phyloP scores from a whole-genome alignment of 1,140 invertebrate genomes.

The Leptinotarsa texana region DNA sequence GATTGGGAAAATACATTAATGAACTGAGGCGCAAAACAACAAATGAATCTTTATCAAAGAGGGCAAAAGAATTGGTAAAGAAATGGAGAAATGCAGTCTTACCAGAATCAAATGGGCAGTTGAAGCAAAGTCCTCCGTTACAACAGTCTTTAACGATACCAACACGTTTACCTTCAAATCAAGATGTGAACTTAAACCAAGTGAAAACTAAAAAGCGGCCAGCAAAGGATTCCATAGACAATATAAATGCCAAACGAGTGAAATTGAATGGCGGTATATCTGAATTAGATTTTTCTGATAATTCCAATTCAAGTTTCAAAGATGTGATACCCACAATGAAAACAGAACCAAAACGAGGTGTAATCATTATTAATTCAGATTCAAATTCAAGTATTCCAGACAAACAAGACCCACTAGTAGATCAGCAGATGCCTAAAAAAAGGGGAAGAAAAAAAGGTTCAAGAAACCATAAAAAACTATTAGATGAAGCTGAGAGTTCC shows the following conservation, averaged over 20 bases:
- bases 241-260: slow-evolving; percentile 37
- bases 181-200: slow-evolving; percentile 36
- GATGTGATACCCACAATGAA: slow-evolving; percentile 43
- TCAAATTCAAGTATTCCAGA: slow-evolving; percentile 54
- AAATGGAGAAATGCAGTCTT: slow-evolving; percentile 81
- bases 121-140: slow-evolving; percentile 48
- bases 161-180: slow-evolving; percentile 12
- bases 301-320: slow-evolving; percentile 55
- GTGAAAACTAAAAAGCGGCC: slow-evolving; percentile 38
- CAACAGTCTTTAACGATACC: slow-evolving; percentile 43
- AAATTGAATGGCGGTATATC: slow-evolving; percentile 46
- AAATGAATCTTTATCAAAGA: slow-evolving; percentile 79
- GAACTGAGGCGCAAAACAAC: slow-evolving; percentile 83
- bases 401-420: slow-evolving; percentile 41
- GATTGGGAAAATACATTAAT: slow-evolving; percentile 93
- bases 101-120: slow-evolving; percentile 58
- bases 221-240: slow-evolving; percentile 33
- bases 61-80: slow-evolving; percentile 88
- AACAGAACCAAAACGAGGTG: slow-evolving; percentile 39
- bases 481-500: slow-evolving; percentile 59
- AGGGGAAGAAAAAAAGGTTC: slow-evolving; percentile 73
- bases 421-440: slow-evolving; percentile 60
- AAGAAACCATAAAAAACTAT: slow-evolving; percentile 62
- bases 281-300: slow-evolving; percentile 52
- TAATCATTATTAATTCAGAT: slow-evolving; percentile 53